These are phyloP conservation scores for Automeris io DNA, from an alignment of 2,888 invertebrate genomes.

Conservation along the genomic window DNA sequence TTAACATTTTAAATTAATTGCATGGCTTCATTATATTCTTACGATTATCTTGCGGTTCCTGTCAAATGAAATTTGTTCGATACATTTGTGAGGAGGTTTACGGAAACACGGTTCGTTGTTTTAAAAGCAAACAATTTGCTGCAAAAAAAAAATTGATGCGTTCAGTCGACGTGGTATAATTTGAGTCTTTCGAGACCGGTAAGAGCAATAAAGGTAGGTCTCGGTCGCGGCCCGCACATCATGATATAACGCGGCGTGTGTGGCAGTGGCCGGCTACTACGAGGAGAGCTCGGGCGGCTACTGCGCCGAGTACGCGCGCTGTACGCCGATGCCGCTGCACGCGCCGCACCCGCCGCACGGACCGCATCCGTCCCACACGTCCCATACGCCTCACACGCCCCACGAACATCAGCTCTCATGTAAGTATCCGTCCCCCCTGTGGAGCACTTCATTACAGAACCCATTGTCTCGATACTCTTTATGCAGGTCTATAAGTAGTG, in stretches of 20 bases:
- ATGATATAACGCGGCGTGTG: slow-evolving; percentile 59
- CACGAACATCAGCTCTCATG: slow-evolving; percentile 56
- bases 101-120: neutral
- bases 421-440: slow-evolving; percentile 42
- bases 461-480: too few relatives aligned
- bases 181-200: slow-evolving; percentile 8
- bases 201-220: slow-evolving; percentile 48
- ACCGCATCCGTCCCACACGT: slow-evolving; percentile 27
- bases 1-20: slow-evolving; percentile 48
- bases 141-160: neutral
- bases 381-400: slow-evolving; percentile 25
- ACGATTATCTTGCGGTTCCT: neutral
- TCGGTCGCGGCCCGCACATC: slow-evolving; percentile 24
- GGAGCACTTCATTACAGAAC: too few relatives aligned
- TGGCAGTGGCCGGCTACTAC: slow-evolving; percentile 75
- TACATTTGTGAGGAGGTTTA: neutral
- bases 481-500: too few relatives aligned
- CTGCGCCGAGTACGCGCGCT: slow-evolving; percentile 64
- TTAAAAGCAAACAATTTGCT: neutral
- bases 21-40: slow-evolving; percentile 47
- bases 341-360: slow-evolving; percentile 34
- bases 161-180: neutral
- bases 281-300: slow-evolving; percentile 57
- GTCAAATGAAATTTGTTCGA: neutral
- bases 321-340: slow-evolving; percentile 41